Percentiles rank a stretch among this genome's conserved stretches.
Evolutionary conservation across 2,888 invertebrate species (phyloP).

Genomic region (Tiphia femorata): DNA sequence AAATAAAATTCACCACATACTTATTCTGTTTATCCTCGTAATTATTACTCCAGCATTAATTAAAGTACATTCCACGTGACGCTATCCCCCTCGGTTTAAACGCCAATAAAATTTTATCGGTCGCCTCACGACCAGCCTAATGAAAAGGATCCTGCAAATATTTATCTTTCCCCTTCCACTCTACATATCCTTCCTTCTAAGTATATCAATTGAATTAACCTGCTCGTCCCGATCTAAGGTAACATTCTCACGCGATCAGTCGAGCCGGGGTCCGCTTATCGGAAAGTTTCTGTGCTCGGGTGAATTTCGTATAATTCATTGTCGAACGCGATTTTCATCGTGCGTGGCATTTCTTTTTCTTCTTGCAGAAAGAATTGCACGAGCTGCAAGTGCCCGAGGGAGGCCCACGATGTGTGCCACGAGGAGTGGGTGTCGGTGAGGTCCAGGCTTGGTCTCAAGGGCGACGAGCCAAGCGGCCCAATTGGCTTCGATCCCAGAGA

Average conservation of each 20-base stretch:
- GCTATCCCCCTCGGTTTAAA: no score
- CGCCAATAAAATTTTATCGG: conserved; percentile 56
- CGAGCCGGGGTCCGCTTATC: no score
- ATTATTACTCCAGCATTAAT: conserved; percentile 23
- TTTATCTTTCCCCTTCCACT: no score
- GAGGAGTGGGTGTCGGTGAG: conserved; percentile 86
- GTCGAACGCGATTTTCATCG: conserved; percentile 1
- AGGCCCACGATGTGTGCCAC: conserved; percentile 90
- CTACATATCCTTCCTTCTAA: no score
- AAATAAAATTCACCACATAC: no score
- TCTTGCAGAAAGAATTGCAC: conserved; percentile 90
- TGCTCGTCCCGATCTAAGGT: no score
- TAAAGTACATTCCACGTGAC: conserved; percentile 3
- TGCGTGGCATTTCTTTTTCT: conserved; percentile 20
- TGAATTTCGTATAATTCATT: no score
- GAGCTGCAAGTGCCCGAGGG: conserved; percentile 91
- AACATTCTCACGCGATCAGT: no score
- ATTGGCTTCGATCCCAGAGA: conserved; percentile 73
- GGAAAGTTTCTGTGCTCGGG: no score
- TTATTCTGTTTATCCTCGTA: no score
- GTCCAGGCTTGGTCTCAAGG: conserved; percentile 78
- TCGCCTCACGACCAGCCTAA: conserved; percentile 43
- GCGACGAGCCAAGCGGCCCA: conserved; percentile 72
- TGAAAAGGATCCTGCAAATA: conserved; percentile 56
- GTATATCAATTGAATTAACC: no score